These are phyloP conservation scores for Paramisgurnus dabryanus DNA, from an alignment of 2,113 vertebrate species.

Conservation along the genomic window DNA sequence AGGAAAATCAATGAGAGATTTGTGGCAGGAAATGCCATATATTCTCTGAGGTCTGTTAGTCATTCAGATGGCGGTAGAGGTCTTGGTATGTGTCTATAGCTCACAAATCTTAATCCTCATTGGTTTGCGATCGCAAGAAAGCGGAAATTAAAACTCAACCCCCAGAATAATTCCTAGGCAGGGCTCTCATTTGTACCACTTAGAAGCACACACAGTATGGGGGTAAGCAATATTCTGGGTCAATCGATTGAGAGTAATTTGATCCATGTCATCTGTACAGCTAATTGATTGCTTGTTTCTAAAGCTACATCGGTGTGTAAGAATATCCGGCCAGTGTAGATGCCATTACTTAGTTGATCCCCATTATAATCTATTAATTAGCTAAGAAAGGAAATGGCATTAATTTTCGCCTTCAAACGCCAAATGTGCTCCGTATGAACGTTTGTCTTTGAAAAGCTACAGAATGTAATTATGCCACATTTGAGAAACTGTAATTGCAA, in stretches of 20 bases:
- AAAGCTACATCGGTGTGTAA: conserved; percentile 45
- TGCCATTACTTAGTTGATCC: conserved; percentile 42
- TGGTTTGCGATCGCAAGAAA: conserved; percentile 9
- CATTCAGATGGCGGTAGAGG: conserved; percentile 38
- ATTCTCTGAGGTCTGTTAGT: conserved; percentile 31
- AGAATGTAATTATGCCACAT: conserved; percentile 37
- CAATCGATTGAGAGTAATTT: conserved; percentile 54
- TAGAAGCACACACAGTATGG: conserved; percentile 36
- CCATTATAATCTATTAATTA: conserved; percentile 41
- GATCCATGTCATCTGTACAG: conserved; percentile 50
- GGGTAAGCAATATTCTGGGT: conserved; percentile 14
- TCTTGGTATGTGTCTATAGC: conserved; percentile 29
- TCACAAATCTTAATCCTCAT: conserved; percentile 44
- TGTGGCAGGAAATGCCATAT: conserved; percentile 59
- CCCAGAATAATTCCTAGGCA: conserved; percentile 26
- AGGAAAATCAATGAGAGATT: conserved; percentile 69
- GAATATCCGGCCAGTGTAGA: conserved; percentile 36
- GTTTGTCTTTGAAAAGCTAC: conserved; percentile 37
- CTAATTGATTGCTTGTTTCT: conserved; percentile 52
- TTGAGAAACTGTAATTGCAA: conserved; percentile 42
- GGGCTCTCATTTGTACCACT: conserved; percentile 49
- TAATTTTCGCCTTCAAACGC: conserved; percentile 20
- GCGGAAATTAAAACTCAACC: conserved; percentile 7
- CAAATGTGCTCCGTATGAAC: conserved; percentile 28
- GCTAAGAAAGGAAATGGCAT: conserved; percentile 36